Evolutionary conservation across 2,888 invertebrate genomes (phyloP).

Genomic region (Polydrusus tereticollis): DNA sequence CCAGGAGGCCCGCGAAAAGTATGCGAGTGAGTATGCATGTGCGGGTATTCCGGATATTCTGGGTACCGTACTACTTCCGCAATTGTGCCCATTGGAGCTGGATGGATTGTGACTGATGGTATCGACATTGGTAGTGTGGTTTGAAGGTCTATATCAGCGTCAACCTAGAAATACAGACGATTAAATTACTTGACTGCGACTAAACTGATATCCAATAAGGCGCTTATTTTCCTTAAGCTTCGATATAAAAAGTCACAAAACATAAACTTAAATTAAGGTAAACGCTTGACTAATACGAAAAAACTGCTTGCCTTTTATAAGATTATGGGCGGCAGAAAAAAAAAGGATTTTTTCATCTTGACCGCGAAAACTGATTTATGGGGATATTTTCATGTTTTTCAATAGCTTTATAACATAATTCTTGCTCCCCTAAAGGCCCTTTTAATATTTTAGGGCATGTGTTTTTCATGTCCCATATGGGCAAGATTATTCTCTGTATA

Average conservation of each 20-base stretch:
- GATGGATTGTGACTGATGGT: constrained; percentile 72
- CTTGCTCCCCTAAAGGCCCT: constrained; percentile 14
- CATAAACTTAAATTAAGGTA: background rate
- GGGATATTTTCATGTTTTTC: constrained; percentile 12
- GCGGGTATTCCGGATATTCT: constrained; percentile 44
- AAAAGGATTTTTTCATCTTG: constrained; percentile 15
- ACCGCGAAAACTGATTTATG: constrained; percentile 17
- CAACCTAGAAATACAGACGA: constrained; percentile 58
- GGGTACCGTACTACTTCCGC: constrained; percentile 61
- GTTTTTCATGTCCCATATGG: constrained; percentile 28
- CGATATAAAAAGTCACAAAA: background rate
- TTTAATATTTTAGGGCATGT: constrained; percentile 25
- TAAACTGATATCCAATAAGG: too few relatives aligned
- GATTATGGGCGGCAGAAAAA: constrained; percentile 2
- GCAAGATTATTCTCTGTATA: constrained; percentile 9
- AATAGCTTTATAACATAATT: constrained; percentile 14
- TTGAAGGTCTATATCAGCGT: constrained; percentile 83
- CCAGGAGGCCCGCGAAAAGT: constrained; percentile 63
- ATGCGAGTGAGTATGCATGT: constrained; percentile 60
- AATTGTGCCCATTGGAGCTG: constrained; percentile 62
- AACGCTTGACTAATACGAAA: background rate
- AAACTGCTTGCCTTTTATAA: constrained; percentile 1
- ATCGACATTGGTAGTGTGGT: constrained; percentile 74
- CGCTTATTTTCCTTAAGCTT: too few relatives aligned
- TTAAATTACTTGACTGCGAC: background rate